Base-by-base conservation (phyloP, 2,113 vertebrate genomes). In the Ahaetulla prasina region DNA sequence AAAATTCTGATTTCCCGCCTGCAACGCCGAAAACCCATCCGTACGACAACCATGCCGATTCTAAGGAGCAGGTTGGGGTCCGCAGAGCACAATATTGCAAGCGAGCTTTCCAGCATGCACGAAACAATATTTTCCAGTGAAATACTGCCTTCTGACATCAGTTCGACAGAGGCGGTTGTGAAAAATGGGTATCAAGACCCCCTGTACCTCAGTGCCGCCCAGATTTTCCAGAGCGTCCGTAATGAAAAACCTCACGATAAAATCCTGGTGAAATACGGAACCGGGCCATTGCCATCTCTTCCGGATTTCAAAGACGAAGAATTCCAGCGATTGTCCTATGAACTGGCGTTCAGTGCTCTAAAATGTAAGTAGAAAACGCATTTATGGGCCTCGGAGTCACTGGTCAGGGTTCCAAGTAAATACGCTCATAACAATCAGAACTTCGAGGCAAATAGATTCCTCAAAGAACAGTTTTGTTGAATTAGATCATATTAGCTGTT, bases 261-360 rank as follows among this genome's bases (percentile, higher is more conserved):
- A 30, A 94, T 68, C 1, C 25, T 98, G 91, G 97, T 99, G 90
- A 97, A 90, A 10, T 99, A 99, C 3, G 98, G 98, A 0, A 95
- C 92, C 16, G 93, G 94, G 30, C 94, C 96, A 10, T 87, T 94
- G n/a, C 86, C 92, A 43, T 80, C 89, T 1, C 0, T 93, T 35
- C 57, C 96, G 4, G 84, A 95, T 85, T 93, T 96, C 35, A 97
- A 97, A 94, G 97, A 98, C 85, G 97, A 98, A 45, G 91, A 92
- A 84, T 95, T 96, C 8, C 97, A 95, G 88, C 97, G 93, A 0
- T 25, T 57, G 1, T 97, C 98, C 53, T 99, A 98, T 0, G 97
- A 98, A 88, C 93, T 99, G 91, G 98, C 98, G 49, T 99, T 99
- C 97, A 99, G 20, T 93, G 92, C 98, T 54, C 96, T 99, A 8